Conservation (phyloP, 2,113 vertebrate species). For the Eptesicus fuscus region DNA sequence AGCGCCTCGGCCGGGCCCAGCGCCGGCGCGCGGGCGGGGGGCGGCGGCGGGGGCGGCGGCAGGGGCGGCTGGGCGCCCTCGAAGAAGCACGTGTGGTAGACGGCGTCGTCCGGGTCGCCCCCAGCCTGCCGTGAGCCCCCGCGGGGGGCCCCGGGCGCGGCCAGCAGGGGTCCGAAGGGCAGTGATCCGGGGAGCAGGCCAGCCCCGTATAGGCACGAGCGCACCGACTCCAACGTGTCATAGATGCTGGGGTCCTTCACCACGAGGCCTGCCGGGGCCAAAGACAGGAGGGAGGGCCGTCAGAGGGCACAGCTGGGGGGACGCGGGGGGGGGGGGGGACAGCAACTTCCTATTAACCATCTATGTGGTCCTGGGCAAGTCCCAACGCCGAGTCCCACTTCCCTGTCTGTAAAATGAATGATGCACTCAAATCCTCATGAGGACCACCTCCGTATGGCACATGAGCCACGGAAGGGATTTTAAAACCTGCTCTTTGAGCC, state of each 20-base stretch:
- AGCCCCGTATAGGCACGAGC: constrained; percentile 86
- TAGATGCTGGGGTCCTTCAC: constrained; percentile 93
- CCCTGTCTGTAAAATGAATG: background rate
- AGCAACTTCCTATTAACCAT: background rate
- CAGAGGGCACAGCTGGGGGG: background rate
- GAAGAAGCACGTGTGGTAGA: constrained; percentile 94
- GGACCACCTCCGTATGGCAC: background rate
- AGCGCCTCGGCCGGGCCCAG: constrained; percentile 64
- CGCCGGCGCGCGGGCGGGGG: background rate
- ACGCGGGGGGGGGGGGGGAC: no score
- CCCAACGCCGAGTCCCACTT: background rate
- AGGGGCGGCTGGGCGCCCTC: constrained; percentile 61
- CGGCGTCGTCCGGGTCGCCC: constrained; percentile 84
- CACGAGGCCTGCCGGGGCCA: constrained; percentile 85
- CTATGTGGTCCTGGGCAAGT: background rate
- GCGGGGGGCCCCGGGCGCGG: constrained; percentile 57
- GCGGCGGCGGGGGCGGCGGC: constrained; percentile 15
- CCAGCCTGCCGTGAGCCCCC: constrained; percentile 80
- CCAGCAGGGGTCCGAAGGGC: constrained; percentile 82
- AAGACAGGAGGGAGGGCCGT: background rate
- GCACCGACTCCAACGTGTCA: constrained; percentile 93
- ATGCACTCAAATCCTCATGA: background rate
- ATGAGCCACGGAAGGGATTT: background rate
- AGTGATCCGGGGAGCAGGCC: constrained; percentile 79
- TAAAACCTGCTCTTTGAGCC: background rate